Evolutionary conservation across 2,888 invertebrate genomes (phyloP).

Genomic region (Drosophila emarginata): DNA sequence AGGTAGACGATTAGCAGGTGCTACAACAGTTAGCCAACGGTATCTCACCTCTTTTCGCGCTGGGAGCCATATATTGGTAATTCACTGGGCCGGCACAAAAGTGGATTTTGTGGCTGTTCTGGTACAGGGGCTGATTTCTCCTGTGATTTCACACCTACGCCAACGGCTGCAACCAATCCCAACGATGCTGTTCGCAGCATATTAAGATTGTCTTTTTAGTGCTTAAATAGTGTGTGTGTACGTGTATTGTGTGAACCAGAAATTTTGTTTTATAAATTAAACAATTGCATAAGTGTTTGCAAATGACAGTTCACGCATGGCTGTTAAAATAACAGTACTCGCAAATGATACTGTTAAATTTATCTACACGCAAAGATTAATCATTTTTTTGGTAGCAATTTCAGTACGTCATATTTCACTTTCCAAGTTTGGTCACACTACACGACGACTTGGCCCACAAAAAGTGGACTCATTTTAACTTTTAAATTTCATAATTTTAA

Average conservation of each 20-base stretch:
- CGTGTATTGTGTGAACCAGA: conserved; percentile 11
- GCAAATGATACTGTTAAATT: conserved; percentile 1
- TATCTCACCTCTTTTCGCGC: conserved; percentile 63
- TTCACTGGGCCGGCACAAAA: conserved; percentile 78
- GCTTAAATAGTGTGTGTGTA: conserved; percentile 13
- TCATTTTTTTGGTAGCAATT: not conserved
- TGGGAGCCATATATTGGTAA: conserved; percentile 80
- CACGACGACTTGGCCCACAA: not conserved
- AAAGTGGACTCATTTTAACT: conserved; percentile 5
- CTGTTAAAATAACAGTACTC: not conserved
- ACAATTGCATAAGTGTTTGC: conserved; percentile 1
- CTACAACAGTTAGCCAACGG: too few relatives aligned
- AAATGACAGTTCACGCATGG: conserved; percentile 23
- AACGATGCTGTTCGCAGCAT: conserved; percentile 61
- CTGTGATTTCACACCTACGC: conserved; percentile 44
- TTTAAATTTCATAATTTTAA: conserved; percentile 2
- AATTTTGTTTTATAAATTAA: conserved; percentile 4
- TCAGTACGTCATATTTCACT: not conserved
- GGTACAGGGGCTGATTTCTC: conserved; percentile 4
- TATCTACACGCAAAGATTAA: not conserved
- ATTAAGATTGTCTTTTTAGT: conserved; percentile 13
- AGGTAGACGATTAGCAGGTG: not conserved
- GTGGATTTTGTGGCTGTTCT: conserved; percentile 8
- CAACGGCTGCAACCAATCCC: conserved; percentile 65
- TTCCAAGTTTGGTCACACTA: not conserved